Evolutionary conservation across 2,113 vertebrate species (phyloP).

Genomic region (Rhizomys pruinosus): DNA sequence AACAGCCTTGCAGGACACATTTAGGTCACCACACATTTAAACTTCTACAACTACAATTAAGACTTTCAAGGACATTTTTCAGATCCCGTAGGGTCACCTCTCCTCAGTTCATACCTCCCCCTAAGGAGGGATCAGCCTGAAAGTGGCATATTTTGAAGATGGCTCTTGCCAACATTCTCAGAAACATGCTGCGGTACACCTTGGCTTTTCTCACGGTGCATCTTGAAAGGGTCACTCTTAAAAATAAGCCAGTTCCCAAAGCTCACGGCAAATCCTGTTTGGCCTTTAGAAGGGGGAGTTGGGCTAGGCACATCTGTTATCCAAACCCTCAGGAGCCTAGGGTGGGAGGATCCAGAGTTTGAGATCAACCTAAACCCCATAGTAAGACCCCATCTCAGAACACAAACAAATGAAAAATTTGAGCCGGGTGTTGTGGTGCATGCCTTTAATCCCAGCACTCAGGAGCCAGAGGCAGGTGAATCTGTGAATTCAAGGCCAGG

Average conservation of each 20-base stretch:
- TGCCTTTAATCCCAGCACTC: no score
- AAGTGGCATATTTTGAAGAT: neutral
- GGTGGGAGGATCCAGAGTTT: neutral
- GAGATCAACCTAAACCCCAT: neutral
- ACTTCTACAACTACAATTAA: neutral
- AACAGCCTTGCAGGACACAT: neutral
- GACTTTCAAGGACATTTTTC: neutral
- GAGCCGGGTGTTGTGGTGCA: no score
- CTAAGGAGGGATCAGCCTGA: neutral
- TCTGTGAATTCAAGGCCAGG: no score
- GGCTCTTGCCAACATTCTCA: neutral
- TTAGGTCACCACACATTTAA: neutral
- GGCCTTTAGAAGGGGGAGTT: neutral
- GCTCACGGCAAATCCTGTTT: neutral
- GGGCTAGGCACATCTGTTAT: neutral
- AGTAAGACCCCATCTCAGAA: neutral
- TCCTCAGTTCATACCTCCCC: neutral
- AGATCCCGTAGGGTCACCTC: fast-evolving
- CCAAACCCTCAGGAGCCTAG: neutral
- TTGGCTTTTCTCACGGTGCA: neutral
- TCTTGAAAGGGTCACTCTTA: neutral
- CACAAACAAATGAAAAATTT: neutral
- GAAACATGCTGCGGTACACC: fast-evolving
- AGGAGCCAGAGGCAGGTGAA: no score
- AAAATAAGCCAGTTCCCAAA: neutral